These are phyloP conservation scores for Lacanobia oleracea DNA, from an alignment of 2,888 invertebrate species.

Conservation along the genomic window DNA sequence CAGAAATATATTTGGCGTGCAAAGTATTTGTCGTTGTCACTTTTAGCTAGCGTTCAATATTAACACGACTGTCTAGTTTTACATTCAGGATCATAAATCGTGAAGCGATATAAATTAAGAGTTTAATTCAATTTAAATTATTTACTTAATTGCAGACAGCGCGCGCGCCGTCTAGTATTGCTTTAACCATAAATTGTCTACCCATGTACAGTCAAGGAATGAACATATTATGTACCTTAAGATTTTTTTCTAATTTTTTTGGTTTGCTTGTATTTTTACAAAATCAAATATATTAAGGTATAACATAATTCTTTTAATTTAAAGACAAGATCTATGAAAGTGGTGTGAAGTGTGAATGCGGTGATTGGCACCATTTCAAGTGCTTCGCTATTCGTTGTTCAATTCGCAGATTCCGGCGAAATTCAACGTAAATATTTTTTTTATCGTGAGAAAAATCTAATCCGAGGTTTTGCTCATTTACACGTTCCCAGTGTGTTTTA, in stretches of 20 bases:
- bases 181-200: constrained; percentile 18
- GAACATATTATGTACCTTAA: not conserved
- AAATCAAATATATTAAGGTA: not conserved
- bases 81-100: constrained; percentile 35
- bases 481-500: constrained; percentile 7
- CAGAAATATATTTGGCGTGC: constrained; percentile 42
- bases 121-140: constrained; percentile 30
- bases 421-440: constrained; percentile 60
- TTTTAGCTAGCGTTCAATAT: constrained; percentile 15
- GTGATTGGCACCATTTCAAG: constrained; percentile 61
- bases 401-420: constrained; percentile 42
- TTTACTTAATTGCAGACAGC: constrained; percentile 26
- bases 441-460: constrained; percentile 37
- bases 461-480: constrained; percentile 22
- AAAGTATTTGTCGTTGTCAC: constrained; percentile 42
- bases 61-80: constrained; percentile 23
- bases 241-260: not conserved
- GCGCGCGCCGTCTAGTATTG: not conserved
- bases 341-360: constrained; percentile 7
- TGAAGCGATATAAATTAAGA: constrained; percentile 24
- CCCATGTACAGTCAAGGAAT: not conserved
- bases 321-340: constrained; percentile 14
- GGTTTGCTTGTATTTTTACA: not conserved
- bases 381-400: constrained; percentile 29
- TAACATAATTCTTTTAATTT: not conserved